Conservation (phyloP, 2,113 vertebrate species). For the Lampris incognitus region DNA sequence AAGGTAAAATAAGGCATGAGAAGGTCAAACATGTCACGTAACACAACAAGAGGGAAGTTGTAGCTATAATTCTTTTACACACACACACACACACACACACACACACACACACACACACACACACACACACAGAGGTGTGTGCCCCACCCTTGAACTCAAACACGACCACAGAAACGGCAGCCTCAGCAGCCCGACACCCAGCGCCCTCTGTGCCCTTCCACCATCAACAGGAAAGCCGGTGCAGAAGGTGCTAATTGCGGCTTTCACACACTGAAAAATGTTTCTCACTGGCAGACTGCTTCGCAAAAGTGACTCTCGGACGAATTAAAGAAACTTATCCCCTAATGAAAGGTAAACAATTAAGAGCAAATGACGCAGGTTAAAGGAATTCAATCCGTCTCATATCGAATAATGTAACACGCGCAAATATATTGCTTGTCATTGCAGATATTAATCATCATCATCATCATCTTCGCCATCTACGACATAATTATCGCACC, state of each 20-base stretch:
- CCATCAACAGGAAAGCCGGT: slow-evolving; percentile 63
- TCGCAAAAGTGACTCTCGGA: slow-evolving; percentile 13
- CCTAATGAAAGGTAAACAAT: neutral
- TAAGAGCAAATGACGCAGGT: neutral
- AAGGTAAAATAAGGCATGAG: slow-evolving; percentile 31
- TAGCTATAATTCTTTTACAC: slow-evolving; percentile 31
- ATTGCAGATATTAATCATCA: neutral
- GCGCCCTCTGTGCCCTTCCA: slow-evolving; percentile 75
- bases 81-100: slow-evolving; percentile 28
- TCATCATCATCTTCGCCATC: slow-evolving; percentile 1
- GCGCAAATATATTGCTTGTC: neutral
- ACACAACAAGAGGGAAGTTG: slow-evolving; percentile 6
- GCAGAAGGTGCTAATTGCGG: slow-evolving; percentile 73
- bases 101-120: slow-evolving; percentile 57
- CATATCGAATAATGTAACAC: neutral
- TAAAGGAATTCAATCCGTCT: neutral
- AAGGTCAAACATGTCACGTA: slow-evolving; percentile 34
- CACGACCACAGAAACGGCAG: slow-evolving; percentile 64
- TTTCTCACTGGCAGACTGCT: slow-evolving; percentile 58
- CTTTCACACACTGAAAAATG: slow-evolving; percentile 60
- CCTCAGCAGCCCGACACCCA: slow-evolving; percentile 72
- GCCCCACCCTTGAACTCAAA: slow-evolving; percentile 54
- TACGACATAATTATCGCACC: neutral
- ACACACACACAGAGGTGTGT: slow-evolving; percentile 67
- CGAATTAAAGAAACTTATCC: neutral